phyloP scores from a whole-genome alignment of 2,888 invertebrate genomes.

The Trachelus stipa region DNA sequence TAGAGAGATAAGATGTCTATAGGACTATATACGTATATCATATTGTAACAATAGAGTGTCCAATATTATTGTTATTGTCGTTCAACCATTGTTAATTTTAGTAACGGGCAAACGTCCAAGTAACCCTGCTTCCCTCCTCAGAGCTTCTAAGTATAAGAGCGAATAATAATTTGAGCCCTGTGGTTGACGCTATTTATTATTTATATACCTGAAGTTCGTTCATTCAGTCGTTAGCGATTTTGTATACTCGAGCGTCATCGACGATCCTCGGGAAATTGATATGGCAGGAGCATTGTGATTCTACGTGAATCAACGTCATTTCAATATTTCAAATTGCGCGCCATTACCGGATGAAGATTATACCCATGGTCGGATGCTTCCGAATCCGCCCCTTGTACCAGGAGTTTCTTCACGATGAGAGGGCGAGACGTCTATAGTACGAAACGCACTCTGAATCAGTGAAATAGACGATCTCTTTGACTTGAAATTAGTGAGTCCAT shows the following conservation, averaged over 20 bases:
- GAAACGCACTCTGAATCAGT: background rate
- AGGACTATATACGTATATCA: background rate
- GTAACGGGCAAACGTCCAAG: background rate
- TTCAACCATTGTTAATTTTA: background rate
- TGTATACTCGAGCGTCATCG: background rate
- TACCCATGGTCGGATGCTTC: background rate
- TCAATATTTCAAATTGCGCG: background rate
- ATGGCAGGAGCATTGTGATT: background rate
- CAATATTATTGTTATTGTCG: background rate
- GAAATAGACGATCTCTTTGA: slow-evolving; percentile 24
- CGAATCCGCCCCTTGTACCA: background rate
- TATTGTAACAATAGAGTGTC: background rate
- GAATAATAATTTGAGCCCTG: background rate
- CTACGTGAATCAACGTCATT: background rate
- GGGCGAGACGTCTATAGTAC: background rate
- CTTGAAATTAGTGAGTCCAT: slow-evolving; percentile 22
- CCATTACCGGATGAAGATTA: background rate
- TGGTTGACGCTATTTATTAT: slow-evolving; percentile 11
- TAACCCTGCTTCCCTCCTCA: background rate
- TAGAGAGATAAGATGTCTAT: background rate
- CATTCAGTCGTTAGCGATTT: background rate
- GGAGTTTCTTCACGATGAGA: background rate
- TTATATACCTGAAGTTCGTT: background rate
- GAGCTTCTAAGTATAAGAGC: background rate
- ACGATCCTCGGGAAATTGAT: background rate